Base-by-base conservation (phyloP, 2,797 vertebrate species). In the Pterois miles region DNA sequence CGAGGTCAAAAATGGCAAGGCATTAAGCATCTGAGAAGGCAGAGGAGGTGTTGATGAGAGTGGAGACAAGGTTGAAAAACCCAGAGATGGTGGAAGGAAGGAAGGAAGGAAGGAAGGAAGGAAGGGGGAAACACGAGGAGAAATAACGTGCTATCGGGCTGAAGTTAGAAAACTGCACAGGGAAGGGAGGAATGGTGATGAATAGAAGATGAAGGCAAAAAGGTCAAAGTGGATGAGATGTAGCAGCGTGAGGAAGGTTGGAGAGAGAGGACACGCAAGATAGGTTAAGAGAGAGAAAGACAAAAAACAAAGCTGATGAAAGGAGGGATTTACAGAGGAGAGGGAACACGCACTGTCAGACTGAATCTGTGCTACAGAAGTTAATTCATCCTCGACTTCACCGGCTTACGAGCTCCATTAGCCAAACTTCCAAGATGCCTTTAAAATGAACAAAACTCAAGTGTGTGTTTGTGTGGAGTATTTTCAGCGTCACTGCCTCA, bases 361-460 rank as follows among this genome's bases (percentile, higher is more conserved):
- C 2, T 67, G 27, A 56, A 80, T 80, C 75, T 81, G 16, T 59
- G 59, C 67, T 23, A 20, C 53, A 79, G 69, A 64, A 72, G 25
- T 77, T 74, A 66, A 85, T 76, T 79, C 58, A 74, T 74, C 65
- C 68, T 8, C 16, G 48, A 78, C 23, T 77, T 76, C 77, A 84
- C 80, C 50, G 68, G 65, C 53, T 86, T 75, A 70, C 65, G 63
- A 78, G 67, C 75, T 82, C 74, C 57, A 86, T 84, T 76, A 70
- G 40, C 43, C 65, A 71, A 65, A 81, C 75, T 74, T 84, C 59
- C 48, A 56, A 70, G 69, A 80, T 81, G 73, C 54, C 79, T 75
- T 59, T 22, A 67, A 83, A 82, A 73, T 77, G 68, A 87, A 77
- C 76, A 52, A 72, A 84, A 71, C 59, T 22, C 20, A 46, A 85